Evolutionary conservation across 2,797 vertebrate genomes (phyloP).

Genomic region (Sebastes hopkinsi): DNA sequence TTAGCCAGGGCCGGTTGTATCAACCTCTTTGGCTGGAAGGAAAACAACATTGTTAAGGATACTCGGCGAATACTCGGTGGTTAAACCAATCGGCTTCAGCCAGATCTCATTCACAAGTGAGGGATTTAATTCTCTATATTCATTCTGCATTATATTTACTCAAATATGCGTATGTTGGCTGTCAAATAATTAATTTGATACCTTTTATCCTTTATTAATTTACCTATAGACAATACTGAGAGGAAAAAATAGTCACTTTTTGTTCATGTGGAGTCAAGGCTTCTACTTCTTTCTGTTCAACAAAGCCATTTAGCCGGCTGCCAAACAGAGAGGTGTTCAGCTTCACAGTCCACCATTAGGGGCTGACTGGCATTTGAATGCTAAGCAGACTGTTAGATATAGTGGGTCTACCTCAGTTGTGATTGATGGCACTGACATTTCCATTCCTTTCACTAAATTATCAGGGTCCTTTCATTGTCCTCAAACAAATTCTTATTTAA

Average conservation of each 20-base stretch:
- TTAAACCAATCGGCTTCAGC: slow-evolving; percentile 35
- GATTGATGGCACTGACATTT: slow-evolving; percentile 88
- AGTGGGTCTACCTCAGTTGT: slow-evolving; percentile 62
- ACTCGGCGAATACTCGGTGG: slow-evolving; percentile 26
- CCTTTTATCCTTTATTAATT: slow-evolving; percentile 4
- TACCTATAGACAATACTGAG: neutral
- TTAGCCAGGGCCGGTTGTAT: slow-evolving; percentile 61
- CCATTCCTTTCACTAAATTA: slow-evolving; percentile 84
- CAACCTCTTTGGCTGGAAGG: slow-evolving; percentile 62
- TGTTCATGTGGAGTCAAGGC: slow-evolving; percentile 29
- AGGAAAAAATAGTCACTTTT: slow-evolving; percentile 1
- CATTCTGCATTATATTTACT: slow-evolving; percentile 1
- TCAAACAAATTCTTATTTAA: slow-evolving; percentile 84
- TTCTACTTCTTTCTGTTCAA: slow-evolving; percentile 18
- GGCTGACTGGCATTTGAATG: slow-evolving; percentile 72
- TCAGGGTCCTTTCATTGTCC: slow-evolving; percentile 81
- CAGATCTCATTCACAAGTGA: slow-evolving; percentile 44
- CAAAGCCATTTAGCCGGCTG: slow-evolving; percentile 51
- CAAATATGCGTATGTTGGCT: neutral
- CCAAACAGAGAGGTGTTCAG: slow-evolving; percentile 58
- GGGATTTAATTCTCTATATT: slow-evolving; percentile 4
- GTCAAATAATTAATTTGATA: neutral
- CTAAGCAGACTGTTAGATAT: slow-evolving; percentile 75
- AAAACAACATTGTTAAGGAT: slow-evolving; percentile 60
- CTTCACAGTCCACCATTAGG: slow-evolving; percentile 56